Percentiles rank a stretch among this genome's conserved stretches.
These are phyloP conservation scores for Penaeus monodon DNA, from an alignment of 2,888 invertebrate species.

Conservation along the genomic window DNA sequence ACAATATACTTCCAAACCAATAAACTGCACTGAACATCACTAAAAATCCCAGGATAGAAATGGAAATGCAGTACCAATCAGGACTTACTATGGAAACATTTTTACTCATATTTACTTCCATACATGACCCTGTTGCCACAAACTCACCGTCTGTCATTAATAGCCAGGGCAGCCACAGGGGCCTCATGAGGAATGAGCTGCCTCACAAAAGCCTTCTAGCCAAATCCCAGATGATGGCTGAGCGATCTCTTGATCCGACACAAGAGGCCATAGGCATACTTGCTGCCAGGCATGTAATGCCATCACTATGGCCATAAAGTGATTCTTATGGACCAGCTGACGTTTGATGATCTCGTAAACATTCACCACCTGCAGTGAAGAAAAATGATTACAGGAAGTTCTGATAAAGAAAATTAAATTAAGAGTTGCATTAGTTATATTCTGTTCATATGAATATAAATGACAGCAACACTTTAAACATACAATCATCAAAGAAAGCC, in stretches of 20 bases:
- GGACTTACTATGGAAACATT: background rate
- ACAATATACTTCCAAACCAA: no score
- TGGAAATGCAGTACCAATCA: no score
- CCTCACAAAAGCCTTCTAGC: slow-evolving; percentile 91
- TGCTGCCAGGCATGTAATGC: slow-evolving; percentile 94
- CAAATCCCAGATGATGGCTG: slow-evolving; percentile 97
- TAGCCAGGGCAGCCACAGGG: slow-evolving; percentile 93
- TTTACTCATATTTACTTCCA: no score
- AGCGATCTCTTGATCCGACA: slow-evolving; percentile 94
- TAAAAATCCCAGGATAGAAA: no score
- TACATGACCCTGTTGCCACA: background rate
- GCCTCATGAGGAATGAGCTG: slow-evolving; percentile 88
- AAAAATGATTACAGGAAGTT: background rate
- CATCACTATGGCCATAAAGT: slow-evolving; percentile 96
- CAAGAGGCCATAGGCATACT: slow-evolving; percentile 93
- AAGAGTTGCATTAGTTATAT: no score
- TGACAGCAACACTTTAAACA: no score
- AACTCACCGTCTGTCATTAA: slow-evolving; percentile 90
- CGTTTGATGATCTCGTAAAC: slow-evolving; percentile 91
- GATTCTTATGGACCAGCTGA: slow-evolving; percentile 85
- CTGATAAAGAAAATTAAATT: background rate
- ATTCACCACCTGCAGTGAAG: slow-evolving; percentile 81
- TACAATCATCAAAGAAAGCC: no score
- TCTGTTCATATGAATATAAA: no score
- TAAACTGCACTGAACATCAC: no score